Percentiles rank a stretch among this genome's conserved stretches.
Conservation (phyloP, 2,888 invertebrate species). For the Tetragonisca angustula region DNA sequence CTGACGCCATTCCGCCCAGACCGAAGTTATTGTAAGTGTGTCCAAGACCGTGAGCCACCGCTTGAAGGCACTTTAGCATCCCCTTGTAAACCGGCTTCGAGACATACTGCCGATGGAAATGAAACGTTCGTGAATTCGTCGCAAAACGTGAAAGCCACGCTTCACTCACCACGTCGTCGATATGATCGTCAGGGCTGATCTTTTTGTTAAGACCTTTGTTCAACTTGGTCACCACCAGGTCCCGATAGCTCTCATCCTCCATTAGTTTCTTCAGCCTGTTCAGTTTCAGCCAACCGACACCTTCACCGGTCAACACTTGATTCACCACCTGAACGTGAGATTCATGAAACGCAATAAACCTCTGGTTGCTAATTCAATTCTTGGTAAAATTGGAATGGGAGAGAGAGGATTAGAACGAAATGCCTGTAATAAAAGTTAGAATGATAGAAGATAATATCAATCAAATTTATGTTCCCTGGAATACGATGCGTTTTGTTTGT, state of each 20-base stretch:
- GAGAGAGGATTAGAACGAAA: too few relatives aligned
- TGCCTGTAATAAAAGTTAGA: too few relatives aligned
- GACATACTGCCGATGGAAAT: slow-evolving; percentile 88
- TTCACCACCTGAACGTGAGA: slow-evolving; percentile 91
- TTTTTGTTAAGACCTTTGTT: slow-evolving; percentile 97
- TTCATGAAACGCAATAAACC: neutral
- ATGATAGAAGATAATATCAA: too few relatives aligned
- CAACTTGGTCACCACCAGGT: slow-evolving; percentile 96
- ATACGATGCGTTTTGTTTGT: too few relatives aligned
- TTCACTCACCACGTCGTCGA: slow-evolving; percentile 96
- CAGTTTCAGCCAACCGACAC: slow-evolving; percentile 98
- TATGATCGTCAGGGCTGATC: slow-evolving; percentile 97
- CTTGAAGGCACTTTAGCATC: slow-evolving; percentile 95
- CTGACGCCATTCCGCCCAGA: slow-evolving; percentile 98
- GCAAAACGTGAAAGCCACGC: neutral
- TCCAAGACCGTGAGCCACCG: slow-evolving; percentile 95
- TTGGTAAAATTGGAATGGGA: too few relatives aligned
- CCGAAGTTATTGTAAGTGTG: slow-evolving; percentile 97
- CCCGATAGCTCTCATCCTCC: slow-evolving; percentile 99
- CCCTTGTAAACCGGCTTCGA: slow-evolving; percentile 97
- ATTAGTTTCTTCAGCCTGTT: slow-evolving; percentile 97
- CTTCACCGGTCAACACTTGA: slow-evolving; percentile 95
- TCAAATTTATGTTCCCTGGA: too few relatives aligned
- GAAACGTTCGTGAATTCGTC: neutral
- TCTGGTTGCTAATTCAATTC: too few relatives aligned